Base-by-base conservation (phyloP, 1,140 invertebrate species). In the Ceratina calcarata region DNA sequence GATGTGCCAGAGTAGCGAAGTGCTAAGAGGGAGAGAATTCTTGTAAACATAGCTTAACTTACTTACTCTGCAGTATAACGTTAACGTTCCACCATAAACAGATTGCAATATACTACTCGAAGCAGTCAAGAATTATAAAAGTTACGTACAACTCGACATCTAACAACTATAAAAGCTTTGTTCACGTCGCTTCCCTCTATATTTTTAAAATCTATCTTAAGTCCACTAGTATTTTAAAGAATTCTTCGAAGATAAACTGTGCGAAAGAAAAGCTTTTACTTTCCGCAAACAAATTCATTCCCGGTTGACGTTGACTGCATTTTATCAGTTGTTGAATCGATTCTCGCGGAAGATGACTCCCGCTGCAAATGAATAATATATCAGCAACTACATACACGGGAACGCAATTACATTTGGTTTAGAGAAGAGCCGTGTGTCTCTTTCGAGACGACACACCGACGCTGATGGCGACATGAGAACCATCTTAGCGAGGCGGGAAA, bases 351-450 rank as follows among this genome's bases (percentile, higher is more conserved):
- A 18, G 32, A 24, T 6, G 37, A 61, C 27, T 60, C 7, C 10
- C 6, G 12, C 22, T 10, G 32, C 12, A 67, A 64, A 72, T 53
- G 78, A 73, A 74, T 73, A 73, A 79, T 74, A 60, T 79, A 67
- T 67, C 53, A 37, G 16, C 16, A 61, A 55, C 70, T 32, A 67
- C 72, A 57, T 79, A 79, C 78, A 79, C 62, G 78, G 45, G 62
- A 79, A 74, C 24, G 78, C 71, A 73, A 79, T 79, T 79, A 79
- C 70, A 49, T 61, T 65, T 16, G 32, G 78, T 32, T 60, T n/a
- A 15, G 62, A 53, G 37, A n/a, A 27, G 24, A 22, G 22, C 15
- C n/a, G 20, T 8, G 58, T 65, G 45, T 66, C 71, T 58, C 24
- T 73, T 67, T 74, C 70, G 37, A 24, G 24, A 4, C 32, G 15